Percentiles rank a stretch among this genome's conserved stretches.
These are phyloP conservation scores for Hemiscyllium ocellatum DNA, from an alignment of 2,113 vertebrate species.

Conservation along the genomic window DNA sequence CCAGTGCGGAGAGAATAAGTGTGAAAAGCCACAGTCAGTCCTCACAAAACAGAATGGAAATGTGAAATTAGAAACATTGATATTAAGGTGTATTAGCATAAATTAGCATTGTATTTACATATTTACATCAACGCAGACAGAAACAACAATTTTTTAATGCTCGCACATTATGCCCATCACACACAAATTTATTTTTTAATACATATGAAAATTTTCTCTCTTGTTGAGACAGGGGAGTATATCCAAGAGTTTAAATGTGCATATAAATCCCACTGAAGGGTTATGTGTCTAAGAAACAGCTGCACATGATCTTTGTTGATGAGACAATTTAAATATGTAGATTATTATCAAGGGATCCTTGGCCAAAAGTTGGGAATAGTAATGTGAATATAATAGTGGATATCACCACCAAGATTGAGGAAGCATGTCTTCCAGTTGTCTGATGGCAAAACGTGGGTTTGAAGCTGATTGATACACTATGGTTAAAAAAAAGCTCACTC, in stretches of 20 bases:
- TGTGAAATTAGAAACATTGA: background rate
- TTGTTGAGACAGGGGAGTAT: background rate
- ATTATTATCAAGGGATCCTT: background rate
- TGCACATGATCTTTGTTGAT: background rate
- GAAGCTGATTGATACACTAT: background rate
- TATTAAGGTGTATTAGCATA: background rate
- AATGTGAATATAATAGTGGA: background rate
- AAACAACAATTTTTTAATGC: background rate
- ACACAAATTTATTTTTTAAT: background rate
- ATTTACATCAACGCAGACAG: background rate
- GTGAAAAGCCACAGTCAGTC: background rate
- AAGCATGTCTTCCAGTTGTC: background rate
- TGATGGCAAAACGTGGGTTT: background rate
- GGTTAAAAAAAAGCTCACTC: background rate
- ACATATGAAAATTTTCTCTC: background rate
- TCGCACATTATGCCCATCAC: background rate
- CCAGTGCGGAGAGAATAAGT: background rate
- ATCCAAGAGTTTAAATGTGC: background rate
- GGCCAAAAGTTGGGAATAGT: background rate
- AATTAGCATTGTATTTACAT: conserved; percentile 13
- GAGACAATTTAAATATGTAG: background rate
- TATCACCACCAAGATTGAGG: background rate
- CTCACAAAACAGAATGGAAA: background rate
- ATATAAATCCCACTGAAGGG: background rate
- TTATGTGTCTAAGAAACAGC: background rate